Evolutionary conservation across 2,113 vertebrate species (phyloP).

Genomic region (Phodopus roborovskii): DNA sequence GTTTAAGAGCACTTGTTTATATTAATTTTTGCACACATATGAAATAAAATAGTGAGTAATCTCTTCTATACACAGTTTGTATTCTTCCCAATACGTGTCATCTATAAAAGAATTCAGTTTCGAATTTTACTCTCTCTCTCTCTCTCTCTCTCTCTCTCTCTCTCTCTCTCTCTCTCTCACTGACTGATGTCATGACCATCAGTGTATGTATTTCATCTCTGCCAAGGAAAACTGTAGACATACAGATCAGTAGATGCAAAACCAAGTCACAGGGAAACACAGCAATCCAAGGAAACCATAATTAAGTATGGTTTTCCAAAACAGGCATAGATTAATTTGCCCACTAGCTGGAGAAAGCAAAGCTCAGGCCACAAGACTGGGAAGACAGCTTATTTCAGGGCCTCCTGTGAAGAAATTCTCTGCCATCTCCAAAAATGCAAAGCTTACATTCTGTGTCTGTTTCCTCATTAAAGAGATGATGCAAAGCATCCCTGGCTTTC

Average conservation of each 20-base stretch:
- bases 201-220: neutral
- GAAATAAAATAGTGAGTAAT: slow-evolving; percentile 41
- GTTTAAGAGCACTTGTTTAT: neutral
- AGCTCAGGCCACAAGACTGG: slow-evolving; percentile 32
- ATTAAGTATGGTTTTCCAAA: slow-evolving; percentile 39
- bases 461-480: slow-evolving; percentile 59
- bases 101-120: neutral
- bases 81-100: neutral
- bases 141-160: neutral
- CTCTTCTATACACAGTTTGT: neutral
- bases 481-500: slow-evolving; percentile 55
- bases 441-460: neutral
- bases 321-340: neutral
- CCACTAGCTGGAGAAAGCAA: slow-evolving; percentile 59
- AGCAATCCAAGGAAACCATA: slow-evolving; percentile 4
- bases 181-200: neutral
- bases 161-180: neutral
- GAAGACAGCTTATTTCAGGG: neutral
- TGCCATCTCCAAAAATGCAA: slow-evolving; percentile 21
- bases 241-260: neutral
- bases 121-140: neutral
- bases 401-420: neutral
- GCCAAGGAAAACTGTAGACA: neutral
- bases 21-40: slow-evolving; percentile 12
- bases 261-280: slow-evolving; percentile 10